phyloP scores from a whole-genome alignment of 2,113 vertebrate species.

The Perognathus longimembris region DNA sequence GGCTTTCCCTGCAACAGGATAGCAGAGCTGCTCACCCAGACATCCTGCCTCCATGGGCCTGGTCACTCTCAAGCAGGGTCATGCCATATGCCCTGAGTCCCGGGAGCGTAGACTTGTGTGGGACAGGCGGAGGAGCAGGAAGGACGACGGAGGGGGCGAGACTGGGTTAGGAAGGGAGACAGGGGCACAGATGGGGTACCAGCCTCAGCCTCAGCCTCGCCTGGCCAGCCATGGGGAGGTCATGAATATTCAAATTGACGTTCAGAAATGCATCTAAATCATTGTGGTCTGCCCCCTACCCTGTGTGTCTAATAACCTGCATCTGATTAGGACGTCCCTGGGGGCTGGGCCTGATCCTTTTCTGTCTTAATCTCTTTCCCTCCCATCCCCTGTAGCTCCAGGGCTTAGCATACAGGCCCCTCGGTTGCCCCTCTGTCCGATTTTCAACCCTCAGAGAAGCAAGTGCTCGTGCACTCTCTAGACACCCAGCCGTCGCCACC shows the following conservation, averaged over 20 bases:
- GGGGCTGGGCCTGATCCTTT: not conserved
- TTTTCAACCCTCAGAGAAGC: not conserved
- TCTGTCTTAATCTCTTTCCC: not conserved
- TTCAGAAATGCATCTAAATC: slow-evolving; percentile 34
- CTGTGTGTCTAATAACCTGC: not conserved
- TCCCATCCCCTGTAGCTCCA: not conserved
- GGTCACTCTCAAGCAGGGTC: not conserved
- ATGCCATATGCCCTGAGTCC: not conserved
- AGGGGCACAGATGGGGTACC: not conserved
- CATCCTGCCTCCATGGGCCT: not conserved
- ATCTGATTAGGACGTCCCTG: slow-evolving; percentile 18
- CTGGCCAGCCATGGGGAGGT: not conserved
- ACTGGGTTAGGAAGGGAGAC: not conserved
- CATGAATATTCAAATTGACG: not conserved
- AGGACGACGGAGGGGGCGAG: not conserved
- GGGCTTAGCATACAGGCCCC: not conserved
- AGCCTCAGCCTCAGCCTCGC: not conserved
- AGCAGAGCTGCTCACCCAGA: not conserved
- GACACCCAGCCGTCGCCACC: not conserved
- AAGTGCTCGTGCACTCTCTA: not conserved
- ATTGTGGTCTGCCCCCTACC: not conserved
- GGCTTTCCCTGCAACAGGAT: not conserved
- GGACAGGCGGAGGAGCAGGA: not conserved
- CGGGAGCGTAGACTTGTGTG: not conserved
- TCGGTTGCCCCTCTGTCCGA: not conserved